These are phyloP conservation scores for Anolis sagrei DNA, from an alignment of 2,113 vertebrate genomes.

Conservation along the genomic window DNA sequence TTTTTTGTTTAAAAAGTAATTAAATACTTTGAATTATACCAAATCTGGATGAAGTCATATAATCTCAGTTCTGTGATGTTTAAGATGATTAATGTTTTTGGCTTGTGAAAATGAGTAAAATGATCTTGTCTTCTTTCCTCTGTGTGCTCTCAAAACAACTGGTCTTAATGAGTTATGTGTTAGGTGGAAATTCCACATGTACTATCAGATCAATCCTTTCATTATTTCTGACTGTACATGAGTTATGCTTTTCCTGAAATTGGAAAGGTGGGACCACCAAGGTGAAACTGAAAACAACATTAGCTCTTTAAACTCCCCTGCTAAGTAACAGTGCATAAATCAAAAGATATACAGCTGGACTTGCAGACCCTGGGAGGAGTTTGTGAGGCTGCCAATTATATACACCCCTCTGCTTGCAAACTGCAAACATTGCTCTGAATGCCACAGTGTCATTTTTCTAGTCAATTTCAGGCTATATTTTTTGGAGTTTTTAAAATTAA, in stretches of 20 bases:
- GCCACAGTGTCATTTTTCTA: background rate
- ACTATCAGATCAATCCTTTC: background rate
- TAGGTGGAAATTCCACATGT: background rate
- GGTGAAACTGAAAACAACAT: background rate
- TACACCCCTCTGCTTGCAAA: background rate
- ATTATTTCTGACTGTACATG: background rate
- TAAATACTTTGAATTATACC: background rate
- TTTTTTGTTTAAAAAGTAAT: too few relatives aligned
- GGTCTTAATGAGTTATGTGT: background rate
- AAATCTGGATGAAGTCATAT: background rate
- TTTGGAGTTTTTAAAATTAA: background rate
- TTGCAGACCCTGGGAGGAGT: background rate
- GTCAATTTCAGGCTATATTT: slow-evolving; percentile 7
- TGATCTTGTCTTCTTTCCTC: background rate
- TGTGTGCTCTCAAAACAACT: background rate
- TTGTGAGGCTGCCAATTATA: background rate
- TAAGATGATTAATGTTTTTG: background rate
- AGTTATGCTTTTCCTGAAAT: background rate
- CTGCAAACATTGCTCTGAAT: background rate
- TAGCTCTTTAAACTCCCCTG: background rate
- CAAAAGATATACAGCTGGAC: background rate
- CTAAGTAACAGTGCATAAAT: slow-evolving; percentile 5
- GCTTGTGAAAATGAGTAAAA: too few relatives aligned
- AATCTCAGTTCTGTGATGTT: background rate
- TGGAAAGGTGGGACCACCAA: background rate